Conservation (phyloP, 2,797 vertebrate genomes). For the Phataginus tricuspis region DNA sequence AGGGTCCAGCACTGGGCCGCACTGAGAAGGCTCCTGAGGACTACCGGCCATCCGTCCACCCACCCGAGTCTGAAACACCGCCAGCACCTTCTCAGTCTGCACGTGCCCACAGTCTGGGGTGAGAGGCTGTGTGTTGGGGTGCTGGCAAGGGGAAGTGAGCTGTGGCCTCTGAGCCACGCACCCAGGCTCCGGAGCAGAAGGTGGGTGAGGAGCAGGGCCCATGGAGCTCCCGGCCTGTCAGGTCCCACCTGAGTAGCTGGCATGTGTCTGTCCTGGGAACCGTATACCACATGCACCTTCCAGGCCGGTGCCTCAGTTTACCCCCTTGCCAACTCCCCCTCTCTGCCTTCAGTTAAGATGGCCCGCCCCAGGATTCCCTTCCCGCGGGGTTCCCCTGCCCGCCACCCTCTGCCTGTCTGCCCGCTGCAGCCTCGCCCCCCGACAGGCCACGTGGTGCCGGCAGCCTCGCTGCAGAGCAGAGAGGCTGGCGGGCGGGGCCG, state of each 20-base stretch:
- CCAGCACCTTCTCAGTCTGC: not conserved
- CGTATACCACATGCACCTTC: fast-evolving
- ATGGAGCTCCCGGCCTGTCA: not conserved
- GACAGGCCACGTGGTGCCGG: conserved; percentile 39
- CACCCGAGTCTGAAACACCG: too few relatives aligned
- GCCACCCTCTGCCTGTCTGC: not conserved
- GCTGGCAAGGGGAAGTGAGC: fast-evolving
- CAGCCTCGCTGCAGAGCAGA: not conserved
- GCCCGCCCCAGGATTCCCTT: not conserved
- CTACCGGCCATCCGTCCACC: not conserved
- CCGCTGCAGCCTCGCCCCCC: not conserved
- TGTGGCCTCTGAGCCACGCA: not conserved
- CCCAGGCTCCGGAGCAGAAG: not conserved
- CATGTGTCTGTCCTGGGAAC: not conserved
- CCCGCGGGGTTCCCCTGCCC: conserved; percentile 13
- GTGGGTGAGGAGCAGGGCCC: not conserved
- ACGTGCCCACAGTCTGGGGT: fast-evolving
- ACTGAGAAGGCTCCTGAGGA: not conserved
- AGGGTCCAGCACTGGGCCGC: not conserved
- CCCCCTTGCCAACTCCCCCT: fast-evolving
- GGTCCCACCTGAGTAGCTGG: not conserved
- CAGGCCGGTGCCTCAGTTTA: not conserved
- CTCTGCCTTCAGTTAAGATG: not conserved
- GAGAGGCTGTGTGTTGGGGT: fast-evolving
- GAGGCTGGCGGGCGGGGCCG: conserved; percentile 58